Evolutionary conservation across 2,888 invertebrate species (phyloP), one percentile per base, ranked within the genome.

Genomic region (Aleiodes testaceus): DNA sequence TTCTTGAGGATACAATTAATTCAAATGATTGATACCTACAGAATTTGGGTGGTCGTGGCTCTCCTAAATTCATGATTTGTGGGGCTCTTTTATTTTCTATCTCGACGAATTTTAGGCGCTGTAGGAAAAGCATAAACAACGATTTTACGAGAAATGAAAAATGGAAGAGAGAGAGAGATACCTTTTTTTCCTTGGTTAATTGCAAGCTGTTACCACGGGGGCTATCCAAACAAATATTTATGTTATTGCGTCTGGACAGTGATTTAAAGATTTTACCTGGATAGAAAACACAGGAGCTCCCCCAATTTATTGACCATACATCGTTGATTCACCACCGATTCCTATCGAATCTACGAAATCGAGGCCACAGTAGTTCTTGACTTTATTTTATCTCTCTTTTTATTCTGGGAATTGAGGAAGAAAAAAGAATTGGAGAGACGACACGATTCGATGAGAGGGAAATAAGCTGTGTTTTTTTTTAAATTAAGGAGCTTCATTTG

Each of bases 241-340:
- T 59, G 59, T 59, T 59, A 59, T 59, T 59, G 59, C 59, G 18
- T 59, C 59, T 42, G 59, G 42, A 42, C 7, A 59, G 59, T 59
- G 59, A 59, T 59, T 59, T 59, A 59, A 36, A 42, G 36, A 59
- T 59, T 53, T 42, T 59, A 59, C 59, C 59, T 59, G 59, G 42
- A 16, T 20, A 16, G 42, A 16, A 63, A 63, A 45, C 63, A 22
- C 63, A 22, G 45, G 22, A 45, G 45, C 44, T 45, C 45, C 45
- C 45, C 16, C 22, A 63, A 63, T 63, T 63, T 63, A 63, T 63
- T 45, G 63, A 22, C 45, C 63, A 63, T 63, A 63, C 26, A 63
- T 63, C 22, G 63, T 26, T 45, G 45, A 63, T 63, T 47, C 63
- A 45, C 45, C 63, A 36, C 14, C 44, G 61, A 61, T 44, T 55